A percentile compares a stretch with the other conserved stretches of the same genome.
These are phyloP conservation scores for Enteromius mattozi DNA, from an alignment of 2,797 vertebrate species.

Conservation along the genomic window DNA sequence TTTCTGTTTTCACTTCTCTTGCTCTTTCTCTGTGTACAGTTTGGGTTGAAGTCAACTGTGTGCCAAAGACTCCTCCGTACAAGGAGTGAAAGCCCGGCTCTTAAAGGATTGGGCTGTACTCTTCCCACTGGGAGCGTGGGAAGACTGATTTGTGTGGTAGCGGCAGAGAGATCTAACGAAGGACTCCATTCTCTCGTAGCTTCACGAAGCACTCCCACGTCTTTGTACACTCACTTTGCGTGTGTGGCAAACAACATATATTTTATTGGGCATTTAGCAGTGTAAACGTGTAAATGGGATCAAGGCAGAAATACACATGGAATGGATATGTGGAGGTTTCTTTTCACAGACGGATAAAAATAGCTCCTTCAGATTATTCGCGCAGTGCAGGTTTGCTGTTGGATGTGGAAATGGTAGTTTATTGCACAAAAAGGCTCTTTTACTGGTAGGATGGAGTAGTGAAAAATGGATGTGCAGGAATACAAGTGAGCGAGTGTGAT, in stretches of 20 bases:
- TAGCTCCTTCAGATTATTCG: conserved; percentile 3
- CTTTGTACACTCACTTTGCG: neutral
- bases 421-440: neutral
- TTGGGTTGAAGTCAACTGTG: conserved; percentile 32
- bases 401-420: neutral
- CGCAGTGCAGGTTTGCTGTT: neutral
- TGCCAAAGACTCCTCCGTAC: conserved; percentile 30
- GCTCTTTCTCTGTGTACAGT: conserved; percentile 18
- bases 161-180: neutral
- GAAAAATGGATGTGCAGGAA: neutral
- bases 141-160: conserved; percentile 27
- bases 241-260: conserved; percentile 8
- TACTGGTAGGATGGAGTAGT: neutral
- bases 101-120: conserved; percentile 14
- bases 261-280: conserved; percentile 8
- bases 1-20: neutral
- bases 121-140: conserved; percentile 39
- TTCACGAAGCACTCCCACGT: conserved; percentile 46
- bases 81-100: conserved; percentile 1
- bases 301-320: conserved; percentile 13
- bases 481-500: neutral
- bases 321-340: conserved; percentile 24
- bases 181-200: conserved; percentile 28
- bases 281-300: conserved; percentile 34
- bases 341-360: conserved; percentile 3